Evolutionary conservation across 2,113 vertebrate genomes (phyloP).

Genomic region (Pluvialis apricaria): DNA sequence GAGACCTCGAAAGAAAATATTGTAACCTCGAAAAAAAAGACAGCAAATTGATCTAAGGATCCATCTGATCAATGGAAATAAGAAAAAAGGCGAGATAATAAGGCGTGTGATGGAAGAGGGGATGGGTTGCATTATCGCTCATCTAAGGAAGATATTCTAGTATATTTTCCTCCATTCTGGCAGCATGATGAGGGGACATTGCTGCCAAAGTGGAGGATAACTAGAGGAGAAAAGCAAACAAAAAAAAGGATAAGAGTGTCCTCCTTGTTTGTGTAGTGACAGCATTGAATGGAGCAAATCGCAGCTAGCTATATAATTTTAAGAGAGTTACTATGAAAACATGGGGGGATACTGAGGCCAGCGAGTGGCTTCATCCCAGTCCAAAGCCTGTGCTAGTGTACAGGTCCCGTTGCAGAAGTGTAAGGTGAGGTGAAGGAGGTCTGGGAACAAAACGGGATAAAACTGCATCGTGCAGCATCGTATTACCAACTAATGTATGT

Average conservation of each 20-base stretch:
- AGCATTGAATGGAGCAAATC: background rate
- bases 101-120: background rate
- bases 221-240: background rate
- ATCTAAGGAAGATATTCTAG: background rate
- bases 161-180: background rate
- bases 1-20: background rate
- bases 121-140: background rate
- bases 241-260: background rate
- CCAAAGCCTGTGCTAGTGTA: background rate
- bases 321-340: background rate
- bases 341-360: background rate
- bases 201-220: background rate
- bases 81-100: background rate
- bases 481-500: background rate
- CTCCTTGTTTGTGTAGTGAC: background rate
- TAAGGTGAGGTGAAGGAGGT: background rate
- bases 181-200: background rate
- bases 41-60: background rate
- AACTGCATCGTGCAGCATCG: background rate
- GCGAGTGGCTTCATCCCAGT: background rate
- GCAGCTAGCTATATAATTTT: background rate
- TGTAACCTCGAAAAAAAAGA: background rate
- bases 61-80: background rate
- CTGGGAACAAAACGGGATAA: background rate
- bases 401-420: background rate